A percentile compares a stretch with the other conserved stretches of the same genome.
Evolutionary conservation across 1,140 invertebrate species (phyloP).

Genomic region (Plectrocnemia conspersa): DNA sequence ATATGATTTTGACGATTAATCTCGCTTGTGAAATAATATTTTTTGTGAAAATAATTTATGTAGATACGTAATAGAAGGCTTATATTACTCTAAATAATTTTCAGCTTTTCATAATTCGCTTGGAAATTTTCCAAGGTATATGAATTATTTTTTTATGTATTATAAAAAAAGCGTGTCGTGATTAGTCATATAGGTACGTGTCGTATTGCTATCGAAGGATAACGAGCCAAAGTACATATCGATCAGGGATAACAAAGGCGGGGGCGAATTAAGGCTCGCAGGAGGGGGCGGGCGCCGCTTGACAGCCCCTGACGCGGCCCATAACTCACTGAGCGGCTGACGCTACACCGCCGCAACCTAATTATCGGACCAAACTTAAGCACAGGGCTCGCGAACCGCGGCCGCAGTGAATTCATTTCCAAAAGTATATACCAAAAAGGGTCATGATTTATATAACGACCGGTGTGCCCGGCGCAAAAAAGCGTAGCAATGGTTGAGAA

Average conservation of each 20-base stretch:
- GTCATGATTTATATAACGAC: too few relatives aligned
- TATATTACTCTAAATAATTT: too few relatives aligned
- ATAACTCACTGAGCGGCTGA: conserved; percentile 16
- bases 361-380: conserved; percentile 9
- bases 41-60: too few relatives aligned
- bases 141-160: too few relatives aligned
- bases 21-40: too few relatives aligned
- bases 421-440: too few relatives aligned
- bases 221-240: conserved; percentile 18
- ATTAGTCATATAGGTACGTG: conserved; percentile 5
- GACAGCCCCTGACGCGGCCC: conserved; percentile 18
- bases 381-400: not conserved
- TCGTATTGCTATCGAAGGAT: conserved; percentile 14
- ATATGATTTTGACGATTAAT: too few relatives aligned
- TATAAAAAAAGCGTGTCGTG: too few relatives aligned
- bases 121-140: too few relatives aligned
- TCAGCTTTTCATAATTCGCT: too few relatives aligned
- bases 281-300: conserved; percentile 22
- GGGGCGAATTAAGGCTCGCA: conserved; percentile 24
- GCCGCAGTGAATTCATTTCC: not conserved
- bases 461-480: too few relatives aligned
- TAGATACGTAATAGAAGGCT: too few relatives aligned
- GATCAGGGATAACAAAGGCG: conserved; percentile 17
- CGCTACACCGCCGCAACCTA: conserved; percentile 12
- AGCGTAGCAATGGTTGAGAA: conserved; percentile 10